Conservation (phyloP, 2,888 invertebrate genomes). For the Chalcosyrphus nemorum region DNA sequence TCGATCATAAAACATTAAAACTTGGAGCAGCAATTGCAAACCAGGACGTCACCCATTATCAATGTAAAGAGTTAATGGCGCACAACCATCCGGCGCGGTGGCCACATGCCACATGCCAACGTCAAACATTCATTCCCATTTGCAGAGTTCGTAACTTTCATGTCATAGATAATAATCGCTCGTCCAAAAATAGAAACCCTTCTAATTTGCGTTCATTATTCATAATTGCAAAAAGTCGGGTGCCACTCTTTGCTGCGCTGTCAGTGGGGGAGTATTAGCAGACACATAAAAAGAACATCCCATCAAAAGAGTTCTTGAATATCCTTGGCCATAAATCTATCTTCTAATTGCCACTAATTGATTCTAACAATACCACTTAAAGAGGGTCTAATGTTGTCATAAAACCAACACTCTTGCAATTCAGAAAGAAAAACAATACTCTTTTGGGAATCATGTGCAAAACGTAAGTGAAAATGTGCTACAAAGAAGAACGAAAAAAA, state of each 20-base stretch:
- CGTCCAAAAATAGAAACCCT: conserved; percentile 8
- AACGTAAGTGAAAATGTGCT: background rate
- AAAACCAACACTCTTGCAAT: conserved; percentile 15
- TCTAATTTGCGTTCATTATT: conserved; percentile 14
- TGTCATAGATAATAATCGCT: conserved; percentile 15
- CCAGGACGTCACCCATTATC: background rate
- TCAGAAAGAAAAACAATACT: background rate
- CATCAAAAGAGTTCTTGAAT: background rate
- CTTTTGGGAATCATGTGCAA: background rate
- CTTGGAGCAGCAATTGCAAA: background rate
- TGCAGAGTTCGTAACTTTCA: background rate
- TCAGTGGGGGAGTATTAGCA: background rate
- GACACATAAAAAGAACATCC: background rate
- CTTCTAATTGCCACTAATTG: conserved; percentile 49
- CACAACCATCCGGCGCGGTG: background rate
- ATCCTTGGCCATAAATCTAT: conserved; percentile 28
- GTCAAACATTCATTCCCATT: background rate
- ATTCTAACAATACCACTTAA: conserved; percentile 41
- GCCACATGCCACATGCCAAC: background rate
- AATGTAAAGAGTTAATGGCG: background rate
- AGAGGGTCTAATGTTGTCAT: conserved; percentile 35
- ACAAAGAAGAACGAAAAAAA: background rate
- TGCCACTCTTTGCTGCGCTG: background rate
- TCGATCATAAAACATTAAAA: background rate
- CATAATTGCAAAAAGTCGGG: conserved; percentile 3